Conservation (phyloP, 92 coral and sea anemone genomes). For the Paramuricea clavata region DNA sequence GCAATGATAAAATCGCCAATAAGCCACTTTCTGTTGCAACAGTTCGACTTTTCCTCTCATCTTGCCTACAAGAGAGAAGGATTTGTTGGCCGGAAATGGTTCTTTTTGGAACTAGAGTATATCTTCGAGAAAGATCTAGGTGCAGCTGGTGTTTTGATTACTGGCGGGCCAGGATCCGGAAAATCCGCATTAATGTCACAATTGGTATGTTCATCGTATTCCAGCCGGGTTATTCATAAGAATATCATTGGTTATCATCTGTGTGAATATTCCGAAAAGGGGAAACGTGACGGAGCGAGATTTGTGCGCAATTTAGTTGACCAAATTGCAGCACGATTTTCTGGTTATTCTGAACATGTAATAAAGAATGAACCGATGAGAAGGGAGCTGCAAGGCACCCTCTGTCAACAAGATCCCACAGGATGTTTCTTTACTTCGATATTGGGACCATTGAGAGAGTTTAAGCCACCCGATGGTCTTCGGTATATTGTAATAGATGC, state of each 20-base stretch:
- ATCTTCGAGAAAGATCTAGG: background rate
- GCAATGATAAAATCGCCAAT: slow-evolving; percentile 13
- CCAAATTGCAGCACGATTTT: slow-evolving; percentile 67
- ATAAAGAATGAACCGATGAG: slow-evolving; percentile 53
- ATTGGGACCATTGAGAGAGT: slow-evolving; percentile 70
- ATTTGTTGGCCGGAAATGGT: slow-evolving; percentile 47
- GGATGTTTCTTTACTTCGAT: slow-evolving; percentile 73
- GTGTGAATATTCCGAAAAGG: slow-evolving; percentile 19
- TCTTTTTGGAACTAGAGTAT: slow-evolving; percentile 59
- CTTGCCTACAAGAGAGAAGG: slow-evolving; percentile 8
- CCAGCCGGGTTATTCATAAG: slow-evolving; percentile 69
- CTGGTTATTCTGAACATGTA: slow-evolving; percentile 34
- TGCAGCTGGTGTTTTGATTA: slow-evolving; percentile 55
- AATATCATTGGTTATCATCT: slow-evolving; percentile 39
- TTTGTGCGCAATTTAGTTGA: slow-evolving; percentile 66
- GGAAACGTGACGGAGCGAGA: slow-evolving; percentile 9
- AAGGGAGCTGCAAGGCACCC: slow-evolving; percentile 45
- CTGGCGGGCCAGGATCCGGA: slow-evolving; percentile 82
- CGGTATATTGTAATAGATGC: slow-evolving; percentile 78
- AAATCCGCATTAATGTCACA: slow-evolving; percentile 83
- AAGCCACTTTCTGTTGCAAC: background rate
- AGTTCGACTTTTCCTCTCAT: background rate
- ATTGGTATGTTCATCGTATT: slow-evolving; percentile 77
- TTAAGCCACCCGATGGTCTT: slow-evolving; percentile 38
- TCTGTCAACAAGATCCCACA: slow-evolving; percentile 43